Base-by-base conservation (phyloP, 2,113 vertebrate genomes). In the Taxidea taxus region DNA sequence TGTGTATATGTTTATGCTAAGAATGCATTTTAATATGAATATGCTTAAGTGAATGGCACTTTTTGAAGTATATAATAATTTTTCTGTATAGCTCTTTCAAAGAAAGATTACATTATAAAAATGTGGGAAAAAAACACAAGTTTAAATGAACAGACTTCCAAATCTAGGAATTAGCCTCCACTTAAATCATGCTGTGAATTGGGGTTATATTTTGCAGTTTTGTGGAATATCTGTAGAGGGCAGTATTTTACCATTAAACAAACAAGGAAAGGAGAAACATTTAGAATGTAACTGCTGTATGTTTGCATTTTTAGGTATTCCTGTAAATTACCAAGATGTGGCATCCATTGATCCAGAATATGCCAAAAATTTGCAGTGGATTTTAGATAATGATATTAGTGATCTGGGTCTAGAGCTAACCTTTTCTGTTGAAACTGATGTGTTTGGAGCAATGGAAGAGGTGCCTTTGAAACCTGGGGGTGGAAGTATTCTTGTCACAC, bases 291-390 rank as follows among this genome's bases (percentile, higher is more conserved):
- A 97, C 81, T 93, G 78, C 91, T 97, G 14, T 80, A 56, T 94
- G 84, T 96, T 92, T 98, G 29, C 75, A 77, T 91, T 97, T 97
- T 72, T 98, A 99, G 99, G 99, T 60, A 99, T 99, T 98, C 99
- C 99, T 88, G 99, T 99, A 96, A 99, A 99, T 99, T 99, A 99
- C 97, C 99, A 99, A 98, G 99, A 99, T 97, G 99, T 99, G 96
- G 99, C 99, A 5, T 99, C 99, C 97, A 99, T 99, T 91, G 99
- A 99, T 98, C 99, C 99, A 89, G 99, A 99, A 95, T 99, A 99
- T 96, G 99, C 99, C 54, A 99, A 99, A 98, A 99, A 99, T 97
- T 98, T 99, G 90, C 99, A 99, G 95, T 99, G 99, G 99, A 99
- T 99, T 98, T 98, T 99, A 98, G 99, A 99, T 98, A 99, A 99